Evolutionary conservation across 2,113 vertebrate species (phyloP).

Genomic region (Periophthalmus modestus): DNA sequence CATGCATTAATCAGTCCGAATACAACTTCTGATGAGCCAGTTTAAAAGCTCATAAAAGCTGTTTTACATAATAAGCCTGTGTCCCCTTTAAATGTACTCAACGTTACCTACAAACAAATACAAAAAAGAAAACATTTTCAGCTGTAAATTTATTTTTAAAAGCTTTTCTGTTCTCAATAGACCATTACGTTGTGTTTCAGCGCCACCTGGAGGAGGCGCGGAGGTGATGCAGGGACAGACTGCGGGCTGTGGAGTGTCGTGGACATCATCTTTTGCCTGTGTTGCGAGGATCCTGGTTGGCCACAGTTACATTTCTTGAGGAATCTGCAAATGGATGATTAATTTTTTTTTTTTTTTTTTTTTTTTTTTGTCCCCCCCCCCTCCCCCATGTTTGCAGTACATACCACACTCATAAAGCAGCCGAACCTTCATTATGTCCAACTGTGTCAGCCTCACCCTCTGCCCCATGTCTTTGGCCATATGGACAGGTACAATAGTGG

Average conservation of each 20-base stretch:
- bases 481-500: slow-evolving; percentile 42
- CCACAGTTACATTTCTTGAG: neutral
- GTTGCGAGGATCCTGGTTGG: neutral
- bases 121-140: neutral
- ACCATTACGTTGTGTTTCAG: neutral
- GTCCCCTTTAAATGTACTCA: neutral
- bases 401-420: slow-evolving; percentile 61
- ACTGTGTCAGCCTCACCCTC: slow-evolving; percentile 30
- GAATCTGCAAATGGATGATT: neutral
- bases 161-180: neutral
- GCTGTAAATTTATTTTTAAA: neutral
- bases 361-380: no score
- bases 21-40: no score
- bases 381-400: neutral
- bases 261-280: neutral
- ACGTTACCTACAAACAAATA: neutral
- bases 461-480: slow-evolving; percentile 48
- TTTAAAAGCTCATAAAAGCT: no score
- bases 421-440: slow-evolving; percentile 43
- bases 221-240: neutral
- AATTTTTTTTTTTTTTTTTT: no score
- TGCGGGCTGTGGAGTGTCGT: no score
- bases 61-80: no score
- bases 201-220: neutral
- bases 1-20: no score